phyloP scores from a whole-genome alignment of 2,797 vertebrate genomes.

The Malurus leucopterus region DNA sequence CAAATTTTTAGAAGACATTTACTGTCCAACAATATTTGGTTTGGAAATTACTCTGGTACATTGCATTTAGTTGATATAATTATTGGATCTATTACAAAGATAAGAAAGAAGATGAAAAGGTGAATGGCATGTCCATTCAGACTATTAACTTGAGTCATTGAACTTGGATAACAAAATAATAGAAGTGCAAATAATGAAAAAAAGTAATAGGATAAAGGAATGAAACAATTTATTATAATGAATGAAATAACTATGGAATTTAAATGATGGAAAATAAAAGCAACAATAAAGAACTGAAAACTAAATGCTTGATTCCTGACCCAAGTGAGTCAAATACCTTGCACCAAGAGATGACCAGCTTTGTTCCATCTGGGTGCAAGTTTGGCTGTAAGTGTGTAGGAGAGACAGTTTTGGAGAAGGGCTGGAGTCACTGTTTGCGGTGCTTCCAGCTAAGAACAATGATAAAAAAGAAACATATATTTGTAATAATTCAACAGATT shows the following conservation, averaged over 20 bases:
- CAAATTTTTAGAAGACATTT: background rate
- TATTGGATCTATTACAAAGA: background rate
- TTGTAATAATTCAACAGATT: background rate
- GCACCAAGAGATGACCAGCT: constrained; percentile 82
- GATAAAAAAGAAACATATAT: background rate
- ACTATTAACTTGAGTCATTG: background rate
- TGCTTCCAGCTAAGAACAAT: constrained; percentile 62
- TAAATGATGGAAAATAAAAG: background rate
- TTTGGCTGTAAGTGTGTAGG: constrained; percentile 78
- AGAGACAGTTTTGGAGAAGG: constrained; percentile 83
- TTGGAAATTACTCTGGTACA: background rate
- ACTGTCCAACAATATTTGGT: background rate
- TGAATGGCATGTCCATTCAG: background rate
- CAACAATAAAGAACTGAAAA: background rate
- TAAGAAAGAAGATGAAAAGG: background rate
- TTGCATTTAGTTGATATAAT: background rate
- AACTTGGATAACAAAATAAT: background rate
- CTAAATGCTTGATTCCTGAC: background rate
- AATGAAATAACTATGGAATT: background rate
- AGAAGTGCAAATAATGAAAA: background rate
- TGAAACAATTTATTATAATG: background rate
- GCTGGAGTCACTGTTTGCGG: constrained; percentile 75
- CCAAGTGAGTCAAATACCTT: constrained; percentile 68
- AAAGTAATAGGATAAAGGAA: background rate
- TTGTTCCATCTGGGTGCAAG: constrained; percentile 88